These are phyloP conservation scores for Charadrius vociferus DNA, from an alignment of 2,113 vertebrate species.

Conservation along the genomic window DNA sequence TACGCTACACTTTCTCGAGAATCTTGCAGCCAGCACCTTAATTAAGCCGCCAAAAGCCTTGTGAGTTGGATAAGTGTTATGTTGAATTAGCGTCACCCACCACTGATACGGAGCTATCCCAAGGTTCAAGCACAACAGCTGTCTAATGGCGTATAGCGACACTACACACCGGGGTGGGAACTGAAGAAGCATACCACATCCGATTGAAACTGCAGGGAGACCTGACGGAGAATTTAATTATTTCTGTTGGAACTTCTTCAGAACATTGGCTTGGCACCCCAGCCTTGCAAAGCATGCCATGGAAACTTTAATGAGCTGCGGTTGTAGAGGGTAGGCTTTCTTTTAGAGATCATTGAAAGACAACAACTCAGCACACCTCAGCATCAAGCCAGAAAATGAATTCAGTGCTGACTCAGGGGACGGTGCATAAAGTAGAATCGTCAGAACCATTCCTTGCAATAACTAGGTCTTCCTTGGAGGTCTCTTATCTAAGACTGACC, in stretches of 20 bases:
- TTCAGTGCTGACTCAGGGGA: background rate
- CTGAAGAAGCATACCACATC: background rate
- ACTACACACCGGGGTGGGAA: slow-evolving; percentile 4
- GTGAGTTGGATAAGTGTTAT: background rate
- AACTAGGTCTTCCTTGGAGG: background rate
- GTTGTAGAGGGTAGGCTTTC: background rate
- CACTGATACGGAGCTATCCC: background rate
- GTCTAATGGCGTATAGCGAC: slow-evolving; percentile 42
- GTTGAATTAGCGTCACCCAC: background rate
- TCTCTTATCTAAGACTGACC: background rate
- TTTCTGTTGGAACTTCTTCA: slow-evolving; percentile 57
- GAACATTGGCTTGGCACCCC: slow-evolving; percentile 40
- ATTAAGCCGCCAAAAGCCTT: background rate
- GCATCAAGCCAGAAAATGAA: background rate
- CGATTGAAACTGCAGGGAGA: slow-evolving; percentile 55
- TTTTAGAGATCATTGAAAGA: background rate
- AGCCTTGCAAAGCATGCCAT: background rate
- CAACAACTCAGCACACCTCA: slow-evolving; percentile 4
- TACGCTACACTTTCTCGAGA: rapidly evolving
- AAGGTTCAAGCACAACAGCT: slow-evolving; percentile 52
- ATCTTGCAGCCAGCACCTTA: background rate
- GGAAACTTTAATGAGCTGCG: slow-evolving; percentile 17
- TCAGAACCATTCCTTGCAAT: background rate
- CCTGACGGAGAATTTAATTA: slow-evolving; percentile 28
- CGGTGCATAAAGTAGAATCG: background rate